Percentiles rank a stretch among this genome's conserved stretches.
Evolutionary conservation across 64 coral and sea anemone species (phyloP).

Genomic region (Pocillopora damicornis): DNA sequence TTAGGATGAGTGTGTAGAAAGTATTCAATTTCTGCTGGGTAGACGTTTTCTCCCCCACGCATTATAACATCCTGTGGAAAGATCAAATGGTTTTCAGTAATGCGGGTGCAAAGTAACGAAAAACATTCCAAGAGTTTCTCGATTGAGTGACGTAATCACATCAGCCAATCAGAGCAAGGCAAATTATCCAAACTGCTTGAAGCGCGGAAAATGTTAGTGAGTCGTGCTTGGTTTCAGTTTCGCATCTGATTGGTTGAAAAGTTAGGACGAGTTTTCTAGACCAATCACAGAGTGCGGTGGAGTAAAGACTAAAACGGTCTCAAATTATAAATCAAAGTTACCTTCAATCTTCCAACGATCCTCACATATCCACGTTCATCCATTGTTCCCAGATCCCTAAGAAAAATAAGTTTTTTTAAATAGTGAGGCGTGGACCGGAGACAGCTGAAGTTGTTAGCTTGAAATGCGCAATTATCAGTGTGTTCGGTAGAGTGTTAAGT

Average conservation of each 20-base stretch:
- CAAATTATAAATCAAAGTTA: neutral
- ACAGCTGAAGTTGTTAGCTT: no score
- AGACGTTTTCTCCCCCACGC: slow-evolving; percentile 70
- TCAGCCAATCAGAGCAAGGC: no score
- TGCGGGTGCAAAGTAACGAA: neutral
- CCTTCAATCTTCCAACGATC: slow-evolving; percentile 72
- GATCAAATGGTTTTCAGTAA: neutral
- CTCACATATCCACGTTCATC: slow-evolving; percentile 70
- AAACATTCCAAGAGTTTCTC: no score
- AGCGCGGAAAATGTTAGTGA: no score
- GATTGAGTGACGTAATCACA: neutral
- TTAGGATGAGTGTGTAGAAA: slow-evolving; percentile 80
- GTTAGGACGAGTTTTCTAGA: no score
- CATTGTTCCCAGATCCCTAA: slow-evolving; percentile 62
- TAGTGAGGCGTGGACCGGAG: neutral
- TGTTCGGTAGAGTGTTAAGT: no score
- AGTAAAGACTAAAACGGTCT: no score
- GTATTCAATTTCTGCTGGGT: slow-evolving; percentile 71
- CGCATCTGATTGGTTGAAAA: no score
- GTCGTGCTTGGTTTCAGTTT: no score
- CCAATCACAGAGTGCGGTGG: no score
- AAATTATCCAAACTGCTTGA: no score
- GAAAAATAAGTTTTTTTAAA: neutral
- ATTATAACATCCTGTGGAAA: slow-evolving; percentile 54
- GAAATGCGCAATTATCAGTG: no score